Evolutionary conservation across 1,140 invertebrate genomes (phyloP), one percentile per base, ranked within the genome.

Genomic region (Pararge aegeria): DNA sequence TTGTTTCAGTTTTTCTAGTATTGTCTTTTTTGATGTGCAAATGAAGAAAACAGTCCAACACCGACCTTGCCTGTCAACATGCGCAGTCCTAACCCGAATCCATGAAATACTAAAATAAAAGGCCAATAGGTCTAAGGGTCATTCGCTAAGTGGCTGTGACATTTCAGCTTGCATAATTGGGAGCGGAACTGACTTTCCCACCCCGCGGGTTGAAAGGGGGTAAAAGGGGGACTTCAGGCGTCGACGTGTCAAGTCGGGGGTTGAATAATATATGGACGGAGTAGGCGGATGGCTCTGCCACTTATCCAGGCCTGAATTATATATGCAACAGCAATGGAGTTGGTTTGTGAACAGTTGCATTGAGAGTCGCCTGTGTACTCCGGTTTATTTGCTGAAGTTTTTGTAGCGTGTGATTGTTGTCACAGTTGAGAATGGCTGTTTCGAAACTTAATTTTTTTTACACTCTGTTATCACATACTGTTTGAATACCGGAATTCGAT

Each of bases 111-210:
- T 70, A 73, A 80, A 74, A 83, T 81, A 84, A 82, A 79, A 77
- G 82, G 86, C 72, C 83, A 89, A 83, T 89, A 75, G 86, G 86
- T 89, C 75, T 86, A 83, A 85, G 83, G 85, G 85, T 89, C 85
- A 85, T 73, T 73, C 48, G 64, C 69, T 83, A 86, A 88, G 83
- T 86, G 85, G 57, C 66, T 67, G 73, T 80, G 85, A 82, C 85
- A 80, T 86, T 87, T 87, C 76, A 81, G 64, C 73, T 70, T 87
- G 85, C 80, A 88, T 88, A 88, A 88, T 88, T 88, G 83, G 83
- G 65, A 38, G 46, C 66, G 70, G 74, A 67, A 87, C 71, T 88
- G 85, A 85, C 83, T 61, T 61, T 61, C 61, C 70, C 67, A 20
- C 64, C 20, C 46, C 21, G 6, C 12, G 46, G 2, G 38, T 19